Conservation (phyloP, 1,140 invertebrate species). For the Caenorhabditis elegans region WBcel235 BX284605.5:15551501-15552000, state of each 20-base stretch:
- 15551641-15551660: conserved; percentile 24
- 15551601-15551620: background rate
- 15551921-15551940: background rate
- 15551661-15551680: conserved; percentile 42
- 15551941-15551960: background rate
- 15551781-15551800: conserved; percentile 37
- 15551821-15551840: conserved; percentile 59
- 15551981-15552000: too few relatives aligned
- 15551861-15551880: conserved; percentile 47
- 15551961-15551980: too few relatives aligned
- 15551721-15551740: conserved; percentile 36
- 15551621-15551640: background rate
- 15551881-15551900: background rate
- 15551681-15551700: conserved; percentile 20
- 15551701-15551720: conserved; percentile 16
- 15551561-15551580: background rate
- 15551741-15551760: conserved; percentile 8
- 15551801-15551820: conserved; percentile 60
- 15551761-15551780: background rate
- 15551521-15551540: too few relatives aligned
- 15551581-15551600: conserved; percentile 11
- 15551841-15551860: conserved; percentile 60
- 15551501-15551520: too few relatives aligned
- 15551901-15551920: too few relatives aligned
- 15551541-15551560: conserved; percentile 42